Evolutionary conservation across 1,140 invertebrate species (phyloP).

Genomic region (Plectrocnemia conspersa): DNA sequence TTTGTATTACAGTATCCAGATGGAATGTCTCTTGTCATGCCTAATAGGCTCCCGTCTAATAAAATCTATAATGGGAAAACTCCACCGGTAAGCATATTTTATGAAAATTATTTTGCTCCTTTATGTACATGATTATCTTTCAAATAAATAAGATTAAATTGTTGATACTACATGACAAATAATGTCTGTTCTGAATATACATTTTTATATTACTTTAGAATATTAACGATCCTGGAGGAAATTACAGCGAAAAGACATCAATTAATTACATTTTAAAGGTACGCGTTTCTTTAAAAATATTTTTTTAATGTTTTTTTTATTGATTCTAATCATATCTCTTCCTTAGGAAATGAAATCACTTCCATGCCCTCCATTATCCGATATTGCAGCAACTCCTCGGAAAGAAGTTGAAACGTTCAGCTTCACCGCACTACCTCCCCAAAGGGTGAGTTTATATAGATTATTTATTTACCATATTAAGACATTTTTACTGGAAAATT

Average conservation of each 20-base stretch:
- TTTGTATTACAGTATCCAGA: slow-evolving; percentile 26
- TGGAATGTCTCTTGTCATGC: slow-evolving; percentile 9
- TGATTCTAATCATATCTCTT: slow-evolving; percentile 19
- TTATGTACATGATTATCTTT: no score
- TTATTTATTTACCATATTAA: no score
- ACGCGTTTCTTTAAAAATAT: neutral
- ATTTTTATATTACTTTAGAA: slow-evolving; percentile 3
- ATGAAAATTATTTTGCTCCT: no score
- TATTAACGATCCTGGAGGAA: neutral
- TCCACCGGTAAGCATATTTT: slow-evolving; percentile 23
- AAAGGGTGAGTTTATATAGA: slow-evolving; percentile 59
- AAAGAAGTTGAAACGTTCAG: slow-evolving; percentile 60
- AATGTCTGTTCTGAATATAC: no score
- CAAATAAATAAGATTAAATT: no score
- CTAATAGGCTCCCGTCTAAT: slow-evolving; percentile 13
- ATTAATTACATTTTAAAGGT: slow-evolving; percentile 11
- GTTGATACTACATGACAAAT: no score
- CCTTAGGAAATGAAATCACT: slow-evolving; percentile 60
- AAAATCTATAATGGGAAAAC: slow-evolving; percentile 29
- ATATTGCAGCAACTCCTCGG: slow-evolving; percentile 59
- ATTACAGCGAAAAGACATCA: neutral
- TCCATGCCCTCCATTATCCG: slow-evolving; percentile 54
- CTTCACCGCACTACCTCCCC: slow-evolving; percentile 54
- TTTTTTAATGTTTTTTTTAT: slow-evolving; percentile 5
- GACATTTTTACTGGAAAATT: no score